Conservation (phyloP, 2,113 vertebrate species). For the Camelus bactrianus region DNA sequence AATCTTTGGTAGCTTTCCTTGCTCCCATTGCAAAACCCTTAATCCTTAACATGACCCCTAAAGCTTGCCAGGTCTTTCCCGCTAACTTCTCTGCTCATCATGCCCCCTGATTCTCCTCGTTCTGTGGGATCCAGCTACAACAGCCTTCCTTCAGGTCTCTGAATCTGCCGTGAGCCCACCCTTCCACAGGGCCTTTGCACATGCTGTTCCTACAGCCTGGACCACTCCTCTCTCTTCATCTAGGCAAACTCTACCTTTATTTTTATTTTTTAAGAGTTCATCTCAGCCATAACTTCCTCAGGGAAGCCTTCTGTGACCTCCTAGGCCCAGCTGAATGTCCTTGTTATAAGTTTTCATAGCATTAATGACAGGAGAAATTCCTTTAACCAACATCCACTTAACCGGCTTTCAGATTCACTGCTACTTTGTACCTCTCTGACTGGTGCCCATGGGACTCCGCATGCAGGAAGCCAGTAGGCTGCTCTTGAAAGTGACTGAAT, state of each 20-base stretch:
- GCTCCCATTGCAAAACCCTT: background rate
- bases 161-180: no score
- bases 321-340: background rate
- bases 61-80: background rate
- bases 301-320: background rate
- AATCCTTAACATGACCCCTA: background rate
- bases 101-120: background rate
- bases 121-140: background rate
- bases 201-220: background rate
- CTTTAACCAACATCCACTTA: background rate
- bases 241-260: background rate
- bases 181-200: background rate
- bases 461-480: background rate
- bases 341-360: background rate
- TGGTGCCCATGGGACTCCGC: background rate
- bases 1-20: background rate
- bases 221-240: background rate
- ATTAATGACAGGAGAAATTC: background rate
- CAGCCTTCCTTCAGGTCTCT: background rate
- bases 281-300: background rate
- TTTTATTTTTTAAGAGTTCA: background rate
- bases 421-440: background rate
- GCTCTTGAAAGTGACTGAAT: background rate
- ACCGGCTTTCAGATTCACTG: background rate
- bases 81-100: background rate